Base-by-base conservation (phyloP, 1,140 invertebrate species). In the Harpegnathos saltator region DNA sequence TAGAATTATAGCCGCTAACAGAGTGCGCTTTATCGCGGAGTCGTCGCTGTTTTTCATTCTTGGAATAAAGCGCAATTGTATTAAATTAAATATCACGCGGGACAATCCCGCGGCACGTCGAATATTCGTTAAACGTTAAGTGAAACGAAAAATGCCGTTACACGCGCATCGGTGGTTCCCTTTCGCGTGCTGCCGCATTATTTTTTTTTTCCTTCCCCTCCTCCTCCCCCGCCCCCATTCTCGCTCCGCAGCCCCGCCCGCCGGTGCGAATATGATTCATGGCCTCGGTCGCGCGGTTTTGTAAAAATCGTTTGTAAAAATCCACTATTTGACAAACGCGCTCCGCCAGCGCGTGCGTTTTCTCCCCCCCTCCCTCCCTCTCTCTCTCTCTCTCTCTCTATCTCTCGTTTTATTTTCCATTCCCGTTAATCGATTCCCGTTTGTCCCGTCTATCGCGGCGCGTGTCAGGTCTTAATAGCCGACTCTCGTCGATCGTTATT, bases 91-190 rank as follows among this genome's bases (percentile, higher is more conserved):
- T 80, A 80, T 80, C 75, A 80, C 66, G n/a, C n/a, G 75, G 52
- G 75, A 69, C 75, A 80, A 69, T 80, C 71, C 59, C 66, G 71
- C 78, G 74, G 78, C 63, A 62, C 38, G 44, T 72, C 62, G 81
- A 90, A 89, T 89, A n/a, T 89, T 88, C 89, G 84, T 90, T 89
- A 91, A 91, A 87, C 83, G 84, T 85, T 85, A 87, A 85, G 65
- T 62, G 71, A 74, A 80, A 80, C 75, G 75, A 80, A 80, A 80
- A 80, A 80, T 80, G 75, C 75, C 65, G 65, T 80, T 80, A 80
- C 75, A 80, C 38, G 75, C 38, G 75, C 66, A 59, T 85, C 71
- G 73, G 56, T 24, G 33, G 66, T 81, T 73, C 52, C 71, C 61
- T 71, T 69, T 66, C 71, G 54, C 73, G 78, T 73, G 44, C 54